These are phyloP conservation scores for Oncopodura yosiiana DNA, from an alignment of 1,140 invertebrate genomes.

Conservation along the genomic window DNA sequence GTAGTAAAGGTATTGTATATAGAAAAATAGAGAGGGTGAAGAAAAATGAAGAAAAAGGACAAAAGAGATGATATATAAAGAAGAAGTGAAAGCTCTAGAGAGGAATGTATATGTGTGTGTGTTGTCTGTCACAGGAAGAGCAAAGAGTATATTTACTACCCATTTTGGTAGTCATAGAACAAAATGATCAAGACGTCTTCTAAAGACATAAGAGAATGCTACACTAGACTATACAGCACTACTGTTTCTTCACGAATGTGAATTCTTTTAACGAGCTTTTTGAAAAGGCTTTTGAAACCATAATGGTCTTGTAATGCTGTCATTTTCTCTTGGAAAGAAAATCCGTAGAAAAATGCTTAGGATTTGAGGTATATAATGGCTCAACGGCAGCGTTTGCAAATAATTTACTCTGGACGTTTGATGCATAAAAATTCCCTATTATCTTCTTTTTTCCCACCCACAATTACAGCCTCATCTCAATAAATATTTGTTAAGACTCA, in stretches of 20 bases:
- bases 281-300: slow-evolving; percentile 29
- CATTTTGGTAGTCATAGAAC: slow-evolving; percentile 25
- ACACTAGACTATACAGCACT: too few relatives aligned
- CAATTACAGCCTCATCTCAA: slow-evolving; percentile 20
- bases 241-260: slow-evolving; percentile 36
- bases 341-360: slow-evolving; percentile 34
- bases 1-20: neutral
- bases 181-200: slow-evolving; percentile 30
- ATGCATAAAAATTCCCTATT: slow-evolving; percentile 36
- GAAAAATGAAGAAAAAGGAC: neutral
- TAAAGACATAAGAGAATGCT: slow-evolving; percentile 30
- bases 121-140: slow-evolving; percentile 13
- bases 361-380: slow-evolving; percentile 36
- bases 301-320: slow-evolving; percentile 36
- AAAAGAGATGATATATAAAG: neutral
- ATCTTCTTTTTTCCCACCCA: slow-evolving; percentile 22
- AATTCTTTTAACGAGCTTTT: slow-evolving; percentile 36
- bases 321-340: slow-evolving; percentile 32
- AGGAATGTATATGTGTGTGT: too few relatives aligned
- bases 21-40: neutral
- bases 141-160: slow-evolving; percentile 31
- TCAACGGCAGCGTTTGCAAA: slow-evolving; percentile 34
- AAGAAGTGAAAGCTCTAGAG: neutral
- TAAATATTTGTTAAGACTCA: slow-evolving; percentile 15
- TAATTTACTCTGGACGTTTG: slow-evolving; percentile 35